These are phyloP conservation scores for Tyrophagus putrescentiae DNA, from an alignment of 1,140 invertebrate species.

Conservation along the genomic window DNA sequence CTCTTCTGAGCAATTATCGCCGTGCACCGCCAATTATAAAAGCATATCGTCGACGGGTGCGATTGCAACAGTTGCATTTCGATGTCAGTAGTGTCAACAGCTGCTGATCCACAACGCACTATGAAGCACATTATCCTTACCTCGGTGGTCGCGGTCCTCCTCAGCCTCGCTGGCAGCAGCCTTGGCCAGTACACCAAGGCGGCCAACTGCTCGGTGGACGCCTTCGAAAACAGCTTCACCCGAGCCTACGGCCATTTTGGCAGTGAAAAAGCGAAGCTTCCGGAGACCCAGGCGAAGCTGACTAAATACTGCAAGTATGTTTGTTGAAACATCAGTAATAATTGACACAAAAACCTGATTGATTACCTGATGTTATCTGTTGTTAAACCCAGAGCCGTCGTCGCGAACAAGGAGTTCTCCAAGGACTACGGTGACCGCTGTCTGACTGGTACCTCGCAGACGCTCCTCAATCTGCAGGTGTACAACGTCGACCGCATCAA, in stretches of 20 bases:
- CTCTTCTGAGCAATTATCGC: no score
- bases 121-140: background rate
- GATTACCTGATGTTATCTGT: background rate
- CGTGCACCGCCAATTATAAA: no score
- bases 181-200: constrained; percentile 10
- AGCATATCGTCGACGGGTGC: no score
- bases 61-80: no score
- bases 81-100: no score
- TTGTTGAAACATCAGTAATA: constrained; percentile 1
- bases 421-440: constrained; percentile 17
- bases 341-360: background rate
- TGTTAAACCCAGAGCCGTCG: background rate
- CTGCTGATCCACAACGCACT: no score
- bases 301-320: constrained; percentile 13
- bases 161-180: background rate
- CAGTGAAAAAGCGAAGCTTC: background rate
- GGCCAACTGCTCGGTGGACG: constrained; percentile 7
- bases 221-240: background rate
- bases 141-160: background rate
- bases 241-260: constrained; percentile 14
- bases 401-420: background rate
- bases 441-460: constrained; percentile 19
- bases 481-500: constrained; percentile 14
- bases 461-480: constrained; percentile 3
- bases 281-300: background rate